phyloP scores from a whole-genome alignment of 2,113 vertebrate genomes.

The Stictonetta naevosa region DNA sequence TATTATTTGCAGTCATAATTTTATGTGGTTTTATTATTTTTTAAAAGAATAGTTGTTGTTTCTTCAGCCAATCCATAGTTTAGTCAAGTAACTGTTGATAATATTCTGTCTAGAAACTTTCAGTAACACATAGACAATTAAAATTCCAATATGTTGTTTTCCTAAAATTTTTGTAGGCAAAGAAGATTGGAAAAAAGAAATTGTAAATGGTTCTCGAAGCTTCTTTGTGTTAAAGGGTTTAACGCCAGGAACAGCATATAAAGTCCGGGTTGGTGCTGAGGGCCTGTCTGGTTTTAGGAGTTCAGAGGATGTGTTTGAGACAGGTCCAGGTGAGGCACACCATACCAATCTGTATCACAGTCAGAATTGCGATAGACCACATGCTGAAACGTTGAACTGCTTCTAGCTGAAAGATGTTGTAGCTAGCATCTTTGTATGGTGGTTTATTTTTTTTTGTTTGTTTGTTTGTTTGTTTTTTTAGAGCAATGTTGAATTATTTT shows the following conservation, averaged over 20 bases:
- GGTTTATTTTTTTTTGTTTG: neutral
- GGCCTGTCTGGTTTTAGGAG: constrained; percentile 84
- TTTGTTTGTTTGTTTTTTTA: neutral
- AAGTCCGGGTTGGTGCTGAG: constrained; percentile 90
- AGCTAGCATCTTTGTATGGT: constrained; percentile 18
- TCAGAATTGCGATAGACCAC: neutral
- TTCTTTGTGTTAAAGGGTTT: constrained; percentile 91
- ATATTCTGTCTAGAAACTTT: constrained; percentile 61
- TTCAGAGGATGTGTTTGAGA: constrained; percentile 90
- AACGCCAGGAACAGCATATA: constrained; percentile 92
- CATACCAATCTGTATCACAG: constrained; percentile 1
- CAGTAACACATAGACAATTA: constrained; percentile 52
- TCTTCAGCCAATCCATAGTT: constrained; percentile 34
- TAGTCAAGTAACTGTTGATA: constrained; percentile 42
- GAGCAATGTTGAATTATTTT: neutral
- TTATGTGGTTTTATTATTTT: neutral
- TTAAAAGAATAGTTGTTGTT: neutral
- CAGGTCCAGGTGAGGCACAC: constrained; percentile 92
- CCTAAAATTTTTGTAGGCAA: constrained; percentile 87
- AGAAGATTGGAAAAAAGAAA: constrained; percentile 93
- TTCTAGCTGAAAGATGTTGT: neutral
- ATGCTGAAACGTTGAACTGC: constrained; percentile 16
- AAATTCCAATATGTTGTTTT: constrained; percentile 79
- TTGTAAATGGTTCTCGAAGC: constrained; percentile 91
- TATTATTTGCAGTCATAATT: constrained; percentile 12